Evolutionary conservation across 1,140 invertebrate species (phyloP), one percentile per base, ranked within the genome.

Genomic region (Drosophila tani): DNA sequence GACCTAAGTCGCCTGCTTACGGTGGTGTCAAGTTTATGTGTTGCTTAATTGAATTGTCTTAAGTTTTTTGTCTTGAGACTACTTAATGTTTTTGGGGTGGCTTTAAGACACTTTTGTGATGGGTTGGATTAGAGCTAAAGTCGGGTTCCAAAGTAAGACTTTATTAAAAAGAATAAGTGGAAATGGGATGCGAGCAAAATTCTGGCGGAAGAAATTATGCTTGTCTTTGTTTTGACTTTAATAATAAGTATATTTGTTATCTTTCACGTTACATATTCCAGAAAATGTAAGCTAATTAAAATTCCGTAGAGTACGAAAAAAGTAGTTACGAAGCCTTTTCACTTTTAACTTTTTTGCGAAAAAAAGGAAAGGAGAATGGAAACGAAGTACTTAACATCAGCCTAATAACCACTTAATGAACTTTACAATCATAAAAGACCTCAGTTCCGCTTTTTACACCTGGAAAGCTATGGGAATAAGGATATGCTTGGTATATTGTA

Each of bases 41-140:
- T 63, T 86, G 67, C 70, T 82, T 82, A 86, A 86, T 86, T 87
- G 83, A 87, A 87, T 86, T 86, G 83, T 80, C 76, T 77, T 50
- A 66, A 87, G 79, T 71, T 81, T 82, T 67, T 58, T 32, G 43
- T 32, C 66, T 73, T 51, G 53, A 40, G 59, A 32, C 73, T 75
- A 43, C 55, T 73, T 51, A 76, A 69, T 46, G 64, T 70, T 67
- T 51, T 60, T 46, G 53, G 41, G 63, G 35, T 64, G 57, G 59
- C 56, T 74, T 78, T 45, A 68, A 62, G 69, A 27, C 17, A 55
- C 11, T 21, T 58, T 62, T 49, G 46, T 19, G 45, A 24, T 15
- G 47, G 14, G 12, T 19, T 32, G 41, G 50, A 46, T 51, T 49
- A 51, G 47, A 70, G 47, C 57, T 75, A 1, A 65, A 57, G 14